These are phyloP conservation scores for Phalacrocorax brasilianus DNA, from an alignment of 2,113 vertebrate species.

Conservation along the genomic window DNA sequence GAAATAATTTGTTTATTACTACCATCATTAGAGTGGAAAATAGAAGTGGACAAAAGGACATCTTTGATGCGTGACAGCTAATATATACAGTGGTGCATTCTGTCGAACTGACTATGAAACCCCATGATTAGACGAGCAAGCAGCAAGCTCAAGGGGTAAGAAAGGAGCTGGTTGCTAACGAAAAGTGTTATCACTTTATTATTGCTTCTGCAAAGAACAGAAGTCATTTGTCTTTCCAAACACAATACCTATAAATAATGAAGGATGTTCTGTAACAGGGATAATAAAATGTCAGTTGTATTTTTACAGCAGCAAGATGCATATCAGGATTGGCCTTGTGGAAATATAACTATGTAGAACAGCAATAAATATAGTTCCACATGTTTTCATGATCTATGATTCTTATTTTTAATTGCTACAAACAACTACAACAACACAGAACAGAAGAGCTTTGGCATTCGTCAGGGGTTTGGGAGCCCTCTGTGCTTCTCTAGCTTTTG, in stretches of 20 bases:
- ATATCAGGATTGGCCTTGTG: not conserved
- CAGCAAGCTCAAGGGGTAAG: not conserved
- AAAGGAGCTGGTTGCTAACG: conserved; percentile 32
- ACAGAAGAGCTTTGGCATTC: not conserved
- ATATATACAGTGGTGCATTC: not conserved
- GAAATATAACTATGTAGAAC: conserved; percentile 51
- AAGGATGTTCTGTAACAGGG: conserved; percentile 54
- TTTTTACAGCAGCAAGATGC: conserved; percentile 48
- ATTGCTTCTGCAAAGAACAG: conserved; percentile 55
- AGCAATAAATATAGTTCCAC: conserved; percentile 43
- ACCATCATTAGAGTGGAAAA: conserved; percentile 18
- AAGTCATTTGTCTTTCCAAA: conserved; percentile 59
- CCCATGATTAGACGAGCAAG: not conserved
- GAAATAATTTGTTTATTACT: not conserved
- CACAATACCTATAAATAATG: conserved; percentile 66
- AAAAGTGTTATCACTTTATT: conserved; percentile 62
- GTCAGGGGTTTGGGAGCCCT: not conserved
- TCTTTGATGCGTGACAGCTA: conserved; percentile 3
- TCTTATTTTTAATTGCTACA: conserved; percentile 57
- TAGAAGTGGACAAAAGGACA: conserved; percentile 12
- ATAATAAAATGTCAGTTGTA: conserved; percentile 66
- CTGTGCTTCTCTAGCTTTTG: not conserved
- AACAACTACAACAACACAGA: not conserved
- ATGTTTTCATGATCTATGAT: conserved; percentile 26
- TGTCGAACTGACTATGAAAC: not conserved